A percentile compares a stretch with the other conserved stretches of the same genome.
Evolutionary conservation across 2,888 invertebrate genomes (phyloP).

Genomic region (Polymixis flavicincta): DNA sequence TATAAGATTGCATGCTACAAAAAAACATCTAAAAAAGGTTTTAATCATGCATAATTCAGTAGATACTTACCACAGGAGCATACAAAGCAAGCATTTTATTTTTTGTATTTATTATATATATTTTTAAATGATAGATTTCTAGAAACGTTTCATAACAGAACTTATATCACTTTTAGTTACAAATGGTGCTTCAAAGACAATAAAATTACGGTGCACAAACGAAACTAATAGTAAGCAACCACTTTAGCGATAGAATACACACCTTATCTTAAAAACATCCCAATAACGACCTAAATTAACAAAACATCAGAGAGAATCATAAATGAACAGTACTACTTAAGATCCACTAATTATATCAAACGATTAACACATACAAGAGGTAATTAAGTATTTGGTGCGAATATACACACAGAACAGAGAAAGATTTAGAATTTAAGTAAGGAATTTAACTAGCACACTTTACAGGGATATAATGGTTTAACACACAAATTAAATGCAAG

Average conservation of each 20-base stretch:
- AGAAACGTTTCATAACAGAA: slow-evolving; percentile 12
- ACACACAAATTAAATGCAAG: slow-evolving; percentile 28
- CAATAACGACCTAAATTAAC: slow-evolving; percentile 87
- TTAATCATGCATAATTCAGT: slow-evolving; percentile 51
- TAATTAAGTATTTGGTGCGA: slow-evolving; percentile 41
- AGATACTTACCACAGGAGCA: slow-evolving; percentile 48
- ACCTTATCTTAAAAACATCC: slow-evolving; percentile 87
- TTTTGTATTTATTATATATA: not conserved
- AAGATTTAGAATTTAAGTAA: slow-evolving; percentile 34
- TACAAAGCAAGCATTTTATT: slow-evolving; percentile 44
- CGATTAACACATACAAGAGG: slow-evolving; percentile 38
- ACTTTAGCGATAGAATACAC: slow-evolving; percentile 74
- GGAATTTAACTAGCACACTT: slow-evolving; percentile 32
- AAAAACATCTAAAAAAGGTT: slow-evolving; percentile 5
- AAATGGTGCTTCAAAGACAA: slow-evolving; percentile 47
- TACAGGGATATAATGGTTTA: slow-evolving; percentile 16
- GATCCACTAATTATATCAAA: slow-evolving; percentile 14
- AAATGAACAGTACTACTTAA: slow-evolving; percentile 50
- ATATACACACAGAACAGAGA: slow-evolving; percentile 11
- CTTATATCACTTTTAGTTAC: slow-evolving; percentile 18
- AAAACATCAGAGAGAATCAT: slow-evolving; percentile 74
- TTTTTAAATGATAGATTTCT: not conserved
- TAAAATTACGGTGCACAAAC: slow-evolving; percentile 51
- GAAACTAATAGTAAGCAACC: slow-evolving; percentile 15
- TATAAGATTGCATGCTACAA: slow-evolving; percentile 38